phyloP scores from a whole-genome alignment of 2,888 invertebrate species.

The Callimorpha dominula region DNA sequence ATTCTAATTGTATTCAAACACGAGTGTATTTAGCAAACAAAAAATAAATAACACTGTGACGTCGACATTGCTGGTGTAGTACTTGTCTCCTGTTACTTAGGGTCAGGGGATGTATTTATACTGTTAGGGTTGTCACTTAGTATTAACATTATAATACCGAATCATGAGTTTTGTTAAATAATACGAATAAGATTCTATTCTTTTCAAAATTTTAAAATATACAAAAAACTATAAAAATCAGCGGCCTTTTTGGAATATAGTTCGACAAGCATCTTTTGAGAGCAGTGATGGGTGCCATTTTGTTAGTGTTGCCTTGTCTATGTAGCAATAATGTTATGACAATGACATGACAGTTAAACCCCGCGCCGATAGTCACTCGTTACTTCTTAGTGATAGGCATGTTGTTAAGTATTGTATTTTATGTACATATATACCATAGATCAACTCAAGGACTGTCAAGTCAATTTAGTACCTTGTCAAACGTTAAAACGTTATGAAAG shows the following conservation, averaged over 20 bases:
- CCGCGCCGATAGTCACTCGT: background rate
- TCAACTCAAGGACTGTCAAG: too few relatives aligned
- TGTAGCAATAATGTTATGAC: background rate
- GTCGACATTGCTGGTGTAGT: constrained; percentile 19
- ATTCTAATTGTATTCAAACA: background rate
- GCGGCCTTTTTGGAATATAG: too few relatives aligned
- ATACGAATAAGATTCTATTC: too few relatives aligned
- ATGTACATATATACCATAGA: too few relatives aligned
- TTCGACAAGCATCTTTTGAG: background rate
- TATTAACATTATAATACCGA: background rate
- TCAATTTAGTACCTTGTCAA: too few relatives aligned
- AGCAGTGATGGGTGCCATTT: background rate
- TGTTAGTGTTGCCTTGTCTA: background rate
- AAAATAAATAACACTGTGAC: constrained; percentile 15
- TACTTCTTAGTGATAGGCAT: background rate
- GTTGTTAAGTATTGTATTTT: too few relatives aligned
- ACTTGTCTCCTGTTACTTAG: constrained; percentile 25
- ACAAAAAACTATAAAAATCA: background rate
- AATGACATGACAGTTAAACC: background rate
- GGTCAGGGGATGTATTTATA: constrained; percentile 23
- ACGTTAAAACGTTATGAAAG: too few relatives aligned
- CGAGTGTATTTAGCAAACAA: background rate
- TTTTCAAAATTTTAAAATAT: too few relatives aligned
- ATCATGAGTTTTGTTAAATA: background rate
- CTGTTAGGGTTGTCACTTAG: background rate